A percentile compares a stretch with the other conserved stretches of the same genome.
Conservation (phyloP, 2,888 invertebrate species). For the Muschampia plurimacula region DNA sequence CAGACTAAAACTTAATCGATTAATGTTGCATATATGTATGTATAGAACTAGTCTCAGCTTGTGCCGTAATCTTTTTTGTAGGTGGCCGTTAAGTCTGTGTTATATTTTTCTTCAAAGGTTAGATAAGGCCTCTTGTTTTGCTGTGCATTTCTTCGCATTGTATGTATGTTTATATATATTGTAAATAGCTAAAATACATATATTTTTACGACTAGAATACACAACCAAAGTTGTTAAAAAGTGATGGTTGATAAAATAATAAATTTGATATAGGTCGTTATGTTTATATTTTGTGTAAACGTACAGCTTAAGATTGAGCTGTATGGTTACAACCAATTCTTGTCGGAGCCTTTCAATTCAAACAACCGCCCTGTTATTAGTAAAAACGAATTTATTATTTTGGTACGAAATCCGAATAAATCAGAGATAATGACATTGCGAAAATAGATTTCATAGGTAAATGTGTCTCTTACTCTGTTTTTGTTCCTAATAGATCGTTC, state of each 20-base stretch:
- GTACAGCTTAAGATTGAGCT: constrained; percentile 69
- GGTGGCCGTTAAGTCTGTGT: constrained; percentile 80
- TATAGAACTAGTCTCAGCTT: constrained; percentile 64
- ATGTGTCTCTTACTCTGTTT: constrained; percentile 65
- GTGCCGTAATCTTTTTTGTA: constrained; percentile 70
- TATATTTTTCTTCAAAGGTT: constrained; percentile 81
- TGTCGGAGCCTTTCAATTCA: constrained; percentile 71
- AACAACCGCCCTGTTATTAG: constrained; percentile 83
- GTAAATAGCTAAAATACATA: constrained; percentile 84
- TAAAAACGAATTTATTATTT: constrained; percentile 78
- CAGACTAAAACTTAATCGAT: constrained; percentile 48
- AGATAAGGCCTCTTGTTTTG: constrained; percentile 81
- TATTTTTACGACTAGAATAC: constrained; percentile 86
- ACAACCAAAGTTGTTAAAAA: constrained; percentile 87
- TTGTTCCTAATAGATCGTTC: constrained; percentile 80
- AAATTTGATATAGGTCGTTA: constrained; percentile 83
- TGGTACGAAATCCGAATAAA: constrained; percentile 60
- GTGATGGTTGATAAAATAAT: constrained; percentile 86
- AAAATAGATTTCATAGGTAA: constrained; percentile 46
- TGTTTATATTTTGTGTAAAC: constrained; percentile 78
- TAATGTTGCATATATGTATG: constrained; percentile 42
- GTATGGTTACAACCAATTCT: constrained; percentile 70
- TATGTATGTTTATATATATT: constrained; percentile 86
- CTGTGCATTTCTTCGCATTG: constrained; percentile 86
- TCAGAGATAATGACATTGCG: constrained; percentile 39